phyloP scores from a whole-genome alignment of 2,113 vertebrate genomes.

The Bagarius yarrelli region DNA sequence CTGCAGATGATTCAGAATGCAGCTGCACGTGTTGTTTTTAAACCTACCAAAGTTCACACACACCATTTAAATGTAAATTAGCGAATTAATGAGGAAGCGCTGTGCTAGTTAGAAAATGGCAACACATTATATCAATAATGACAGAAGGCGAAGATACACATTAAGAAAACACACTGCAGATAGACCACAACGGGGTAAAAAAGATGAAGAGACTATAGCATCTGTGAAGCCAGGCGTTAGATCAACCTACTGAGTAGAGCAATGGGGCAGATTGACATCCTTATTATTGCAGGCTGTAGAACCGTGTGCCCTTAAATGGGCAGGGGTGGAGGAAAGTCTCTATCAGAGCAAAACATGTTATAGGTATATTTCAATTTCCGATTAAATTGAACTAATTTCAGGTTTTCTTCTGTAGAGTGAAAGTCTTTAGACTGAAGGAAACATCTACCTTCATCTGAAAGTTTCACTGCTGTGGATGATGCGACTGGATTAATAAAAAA shows the following conservation, averaged over 20 bases:
- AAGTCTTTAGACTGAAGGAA: not conserved
- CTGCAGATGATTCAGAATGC: too few relatives aligned
- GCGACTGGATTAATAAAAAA: too few relatives aligned
- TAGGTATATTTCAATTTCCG: too few relatives aligned
- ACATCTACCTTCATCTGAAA: not conserved
- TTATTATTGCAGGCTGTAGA: not conserved
- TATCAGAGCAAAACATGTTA: not conserved
- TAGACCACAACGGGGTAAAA: not conserved
- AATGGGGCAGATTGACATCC: not conserved
- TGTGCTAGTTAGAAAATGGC: too few relatives aligned
- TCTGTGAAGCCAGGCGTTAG: not conserved
- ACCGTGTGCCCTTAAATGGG: too few relatives aligned
- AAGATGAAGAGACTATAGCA: not conserved
- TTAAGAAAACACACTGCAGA: not conserved
- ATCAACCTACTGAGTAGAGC: not conserved
- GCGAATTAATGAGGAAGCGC: too few relatives aligned
- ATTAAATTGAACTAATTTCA: not conserved
- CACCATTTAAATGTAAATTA: too few relatives aligned
- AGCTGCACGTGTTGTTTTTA: too few relatives aligned
- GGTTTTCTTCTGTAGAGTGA: too few relatives aligned
- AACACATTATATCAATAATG: too few relatives aligned
- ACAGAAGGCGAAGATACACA: not conserved
- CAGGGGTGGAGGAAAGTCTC: not conserved
- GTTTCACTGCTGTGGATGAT: not conserved
- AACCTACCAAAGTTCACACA: too few relatives aligned